Percentiles rank a stretch among this genome's conserved stretches.
Evolutionary conservation across 1,140 invertebrate genomes (phyloP).

Genomic region (Pomacea maculata): DNA sequence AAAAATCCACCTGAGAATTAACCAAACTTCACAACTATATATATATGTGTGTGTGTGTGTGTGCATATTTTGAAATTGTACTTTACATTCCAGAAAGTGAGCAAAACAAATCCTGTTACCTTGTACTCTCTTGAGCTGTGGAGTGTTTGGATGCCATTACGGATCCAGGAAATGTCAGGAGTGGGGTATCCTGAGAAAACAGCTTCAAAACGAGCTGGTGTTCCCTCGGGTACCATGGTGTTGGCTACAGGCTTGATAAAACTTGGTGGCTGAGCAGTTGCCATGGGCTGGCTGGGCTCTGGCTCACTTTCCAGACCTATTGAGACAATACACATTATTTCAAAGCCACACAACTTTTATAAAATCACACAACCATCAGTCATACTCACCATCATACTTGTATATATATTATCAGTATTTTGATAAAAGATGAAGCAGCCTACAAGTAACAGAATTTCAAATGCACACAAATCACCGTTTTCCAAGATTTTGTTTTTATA

Average conservation of each 20-base stretch:
- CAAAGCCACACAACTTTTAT: slow-evolving; percentile 75
- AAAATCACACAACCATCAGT: no score
- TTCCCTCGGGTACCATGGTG: slow-evolving; percentile 58
- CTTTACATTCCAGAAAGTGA: no score
- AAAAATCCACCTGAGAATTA: no score
- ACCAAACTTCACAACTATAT: no score
- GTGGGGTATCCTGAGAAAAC: slow-evolving; percentile 94
- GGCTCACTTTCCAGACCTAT: slow-evolving; percentile 82
- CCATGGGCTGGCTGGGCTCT: slow-evolving; percentile 82
- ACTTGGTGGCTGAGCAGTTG: slow-evolving; percentile 87
- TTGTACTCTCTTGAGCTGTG: slow-evolving; percentile 57
- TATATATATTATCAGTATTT: not conserved
- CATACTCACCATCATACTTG: not conserved
- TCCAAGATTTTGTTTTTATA: no score
- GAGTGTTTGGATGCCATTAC: slow-evolving; percentile 81
- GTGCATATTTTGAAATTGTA: no score
- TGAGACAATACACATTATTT: not conserved
- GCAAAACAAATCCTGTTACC: slow-evolving; percentile 32
- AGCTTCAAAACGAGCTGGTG: slow-evolving; percentile 92
- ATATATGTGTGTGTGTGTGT: no score
- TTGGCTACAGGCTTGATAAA: slow-evolving; percentile 79
- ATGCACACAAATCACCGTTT: no score
- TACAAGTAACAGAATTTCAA: no score
- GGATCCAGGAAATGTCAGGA: slow-evolving; percentile 96
- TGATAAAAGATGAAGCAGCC: not conserved